These are phyloP conservation scores for Pteruthius melanotis DNA, from an alignment of 2,113 vertebrate species.

Conservation along the genomic window DNA sequence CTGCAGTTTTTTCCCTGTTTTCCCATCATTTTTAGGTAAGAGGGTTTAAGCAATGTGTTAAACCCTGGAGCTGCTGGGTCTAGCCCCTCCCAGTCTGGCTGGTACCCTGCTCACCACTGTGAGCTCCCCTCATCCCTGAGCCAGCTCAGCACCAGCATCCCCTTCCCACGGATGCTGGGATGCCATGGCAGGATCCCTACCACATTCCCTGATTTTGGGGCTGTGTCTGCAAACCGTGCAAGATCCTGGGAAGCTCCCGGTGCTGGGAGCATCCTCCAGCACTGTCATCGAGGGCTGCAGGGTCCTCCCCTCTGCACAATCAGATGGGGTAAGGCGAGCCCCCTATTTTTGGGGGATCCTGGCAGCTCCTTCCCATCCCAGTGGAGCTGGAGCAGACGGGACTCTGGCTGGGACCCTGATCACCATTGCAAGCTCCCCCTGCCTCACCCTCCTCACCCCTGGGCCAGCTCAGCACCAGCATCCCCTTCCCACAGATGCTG, in stretches of 20 bases:
- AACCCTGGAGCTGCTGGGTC: not conserved
- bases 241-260: not conserved
- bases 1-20: fast-evolving
- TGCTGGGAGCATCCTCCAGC: not conserved
- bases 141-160: not conserved
- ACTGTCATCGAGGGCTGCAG: not conserved
- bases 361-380: not conserved
- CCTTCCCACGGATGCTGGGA: not conserved
- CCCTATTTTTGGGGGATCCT: not conserved
- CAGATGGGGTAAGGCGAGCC: fast-evolving
- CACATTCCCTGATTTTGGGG: fast-evolving
- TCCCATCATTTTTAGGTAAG: not conserved
- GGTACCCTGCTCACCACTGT: not conserved
- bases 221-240: fast-evolving
- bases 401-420: not conserved
- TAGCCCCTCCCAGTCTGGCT: not conserved
- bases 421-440: too few species aligned
- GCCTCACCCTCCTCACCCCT: not conserved
- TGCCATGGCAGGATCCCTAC: fast-evolving
- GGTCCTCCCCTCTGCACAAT: not conserved
- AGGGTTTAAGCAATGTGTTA: not conserved
- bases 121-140: not conserved
- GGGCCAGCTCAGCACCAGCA: not conserved
- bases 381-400: not conserved
- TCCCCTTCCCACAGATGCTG: fast-evolving